These are phyloP conservation scores for Pinctada fucata DNA, from an alignment of 2,888 invertebrate genomes.

Conservation along the genomic window DNA sequence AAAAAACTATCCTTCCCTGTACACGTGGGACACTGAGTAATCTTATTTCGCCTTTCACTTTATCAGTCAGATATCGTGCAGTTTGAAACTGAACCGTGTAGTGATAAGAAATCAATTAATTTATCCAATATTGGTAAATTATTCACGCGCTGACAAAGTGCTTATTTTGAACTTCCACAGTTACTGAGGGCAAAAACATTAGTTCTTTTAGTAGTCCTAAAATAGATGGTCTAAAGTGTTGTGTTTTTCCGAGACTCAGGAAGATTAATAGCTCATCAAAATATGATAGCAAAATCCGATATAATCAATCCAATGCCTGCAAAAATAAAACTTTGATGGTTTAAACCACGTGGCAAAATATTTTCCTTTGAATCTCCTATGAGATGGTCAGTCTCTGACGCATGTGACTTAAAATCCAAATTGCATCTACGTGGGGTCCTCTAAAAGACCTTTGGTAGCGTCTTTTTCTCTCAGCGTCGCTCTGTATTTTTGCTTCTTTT, in stretches of 20 bases:
- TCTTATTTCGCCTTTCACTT: not conserved
- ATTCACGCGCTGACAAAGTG: not conserved
- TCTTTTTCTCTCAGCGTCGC: no score
- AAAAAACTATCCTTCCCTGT: no score
- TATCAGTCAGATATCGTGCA: not conserved
- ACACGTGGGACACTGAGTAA: no score
- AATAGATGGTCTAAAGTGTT: not conserved
- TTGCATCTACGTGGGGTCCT: no score
- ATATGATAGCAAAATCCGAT: not conserved
- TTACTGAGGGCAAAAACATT: not conserved
- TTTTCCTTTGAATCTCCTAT: no score
- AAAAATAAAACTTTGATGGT: no score
- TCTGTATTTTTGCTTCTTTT: no score
- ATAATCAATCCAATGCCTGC: no score
- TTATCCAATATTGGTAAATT: conserved; percentile 3
- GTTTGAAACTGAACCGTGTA: not conserved
- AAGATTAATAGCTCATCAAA: conserved; percentile 1
- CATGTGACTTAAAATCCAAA: no score
- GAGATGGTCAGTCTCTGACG: no score
- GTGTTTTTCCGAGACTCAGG: not conserved
- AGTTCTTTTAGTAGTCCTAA: not conserved
- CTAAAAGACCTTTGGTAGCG: no score
- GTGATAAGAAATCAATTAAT: conserved; percentile 4
- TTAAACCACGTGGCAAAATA: no score
- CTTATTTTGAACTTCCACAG: not conserved